Evolutionary conservation across 2,888 invertebrate species (phyloP).

Genomic region (Rotaria magnacalcarata): DNA sequence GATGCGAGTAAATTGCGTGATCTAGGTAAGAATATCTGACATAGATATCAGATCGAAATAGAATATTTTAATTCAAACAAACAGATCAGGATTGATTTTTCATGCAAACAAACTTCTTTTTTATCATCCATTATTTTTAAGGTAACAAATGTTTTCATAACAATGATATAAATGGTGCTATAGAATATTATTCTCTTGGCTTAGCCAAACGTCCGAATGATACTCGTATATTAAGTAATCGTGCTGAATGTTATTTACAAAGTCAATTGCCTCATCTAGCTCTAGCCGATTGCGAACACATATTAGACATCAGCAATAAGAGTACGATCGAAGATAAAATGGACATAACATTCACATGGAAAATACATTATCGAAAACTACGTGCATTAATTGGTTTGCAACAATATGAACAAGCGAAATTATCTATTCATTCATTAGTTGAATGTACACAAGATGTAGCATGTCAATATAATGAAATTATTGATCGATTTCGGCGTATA

Average conservation of each 20-base stretch:
- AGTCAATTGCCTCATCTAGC: neutral
- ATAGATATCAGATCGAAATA: no score
- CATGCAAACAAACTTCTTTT: no score
- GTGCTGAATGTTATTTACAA: constrained; percentile 2
- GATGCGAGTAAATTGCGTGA: neutral
- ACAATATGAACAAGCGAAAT: neutral
- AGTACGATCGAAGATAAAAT: neutral
- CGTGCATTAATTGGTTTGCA: constrained; percentile 19
- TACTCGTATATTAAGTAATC: neutral
- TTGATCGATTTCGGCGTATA: constrained; percentile 10
- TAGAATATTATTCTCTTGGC: neutral
- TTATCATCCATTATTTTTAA: neutral
- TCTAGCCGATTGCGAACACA: neutral
- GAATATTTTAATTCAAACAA: no score
- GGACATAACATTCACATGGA: neutral
- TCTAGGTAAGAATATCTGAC: neutral
- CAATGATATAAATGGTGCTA: neutral
- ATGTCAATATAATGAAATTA: neutral
- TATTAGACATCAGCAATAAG: neutral
- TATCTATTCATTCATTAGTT: neutral
- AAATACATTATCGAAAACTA: constrained; percentile 3
- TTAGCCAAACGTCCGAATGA: neutral
- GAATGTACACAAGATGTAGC: neutral
- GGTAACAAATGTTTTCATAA: constrained; percentile 10
- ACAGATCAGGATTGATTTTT: no score